These are phyloP conservation scores for Eilema griseolum DNA, from an alignment of 2,888 invertebrate genomes.

Conservation along the genomic window DNA sequence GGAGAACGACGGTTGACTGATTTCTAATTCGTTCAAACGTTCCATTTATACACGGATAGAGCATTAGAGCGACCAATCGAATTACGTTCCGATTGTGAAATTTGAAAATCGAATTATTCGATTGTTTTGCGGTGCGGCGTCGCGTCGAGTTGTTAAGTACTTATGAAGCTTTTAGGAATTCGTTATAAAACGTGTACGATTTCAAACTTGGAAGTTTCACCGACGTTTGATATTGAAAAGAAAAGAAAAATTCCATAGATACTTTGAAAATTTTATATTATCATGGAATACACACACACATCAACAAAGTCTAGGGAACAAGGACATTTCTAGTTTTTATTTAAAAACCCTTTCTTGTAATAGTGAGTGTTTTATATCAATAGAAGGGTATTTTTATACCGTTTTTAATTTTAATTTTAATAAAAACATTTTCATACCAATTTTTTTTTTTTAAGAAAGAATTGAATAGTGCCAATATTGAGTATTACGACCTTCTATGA, in stretches of 20 bases:
- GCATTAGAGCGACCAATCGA: slow-evolving; percentile 79
- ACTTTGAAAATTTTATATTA: background rate
- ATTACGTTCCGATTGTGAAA: slow-evolving; percentile 78
- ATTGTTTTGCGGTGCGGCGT: slow-evolving; percentile 62
- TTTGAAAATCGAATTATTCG: slow-evolving; percentile 78
- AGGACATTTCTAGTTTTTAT: too few relatives aligned
- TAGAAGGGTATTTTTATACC: too few relatives aligned
- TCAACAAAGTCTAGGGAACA: too few relatives aligned
- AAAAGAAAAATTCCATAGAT: background rate
- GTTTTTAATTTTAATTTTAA: too few relatives aligned
- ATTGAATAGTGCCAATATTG: too few relatives aligned
- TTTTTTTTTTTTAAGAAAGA: too few relatives aligned
- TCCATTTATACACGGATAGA: slow-evolving; percentile 77
- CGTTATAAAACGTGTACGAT: slow-evolving; percentile 16
- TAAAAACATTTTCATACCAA: too few relatives aligned
- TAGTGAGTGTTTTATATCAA: too few relatives aligned
- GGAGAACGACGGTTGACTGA: slow-evolving; percentile 66
- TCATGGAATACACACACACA: too few relatives aligned
- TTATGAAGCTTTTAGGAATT: slow-evolving; percentile 48
- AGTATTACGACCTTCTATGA: too few relatives aligned
- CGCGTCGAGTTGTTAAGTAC: slow-evolving; percentile 44
- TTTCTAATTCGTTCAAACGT: slow-evolving; percentile 73
- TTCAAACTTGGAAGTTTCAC: slow-evolving; percentile 7
- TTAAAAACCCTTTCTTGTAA: too few relatives aligned
- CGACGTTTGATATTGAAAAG: background rate